phyloP scores from a whole-genome alignment of 1,140 invertebrate genomes.

The Bicyclus anynana region DNA sequence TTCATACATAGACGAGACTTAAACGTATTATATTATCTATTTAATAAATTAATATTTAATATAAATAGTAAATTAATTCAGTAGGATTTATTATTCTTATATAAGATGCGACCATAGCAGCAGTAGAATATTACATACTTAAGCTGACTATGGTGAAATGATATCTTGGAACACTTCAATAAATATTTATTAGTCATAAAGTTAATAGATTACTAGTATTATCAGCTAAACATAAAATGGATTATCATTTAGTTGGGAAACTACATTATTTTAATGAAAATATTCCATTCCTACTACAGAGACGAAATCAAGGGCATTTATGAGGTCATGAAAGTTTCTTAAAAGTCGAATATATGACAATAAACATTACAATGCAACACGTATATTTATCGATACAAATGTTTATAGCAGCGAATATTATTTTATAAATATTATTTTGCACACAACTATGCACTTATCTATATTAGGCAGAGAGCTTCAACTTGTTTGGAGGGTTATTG shows the following conservation, averaged over 20 bases:
- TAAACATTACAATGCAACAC: constrained; percentile 9
- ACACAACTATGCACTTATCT: background rate
- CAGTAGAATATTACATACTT: too few relatives aligned
- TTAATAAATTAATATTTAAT: background rate
- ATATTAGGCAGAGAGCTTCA: too few relatives aligned
- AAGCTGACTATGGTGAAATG: too few relatives aligned
- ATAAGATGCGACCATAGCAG: too few relatives aligned
- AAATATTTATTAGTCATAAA: background rate
- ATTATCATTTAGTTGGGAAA: background rate
- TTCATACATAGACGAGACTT: constrained; percentile 9
- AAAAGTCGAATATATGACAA: background rate
- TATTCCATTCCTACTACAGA: too few relatives aligned
- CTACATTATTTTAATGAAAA: too few relatives aligned
- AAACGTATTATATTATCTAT: background rate
- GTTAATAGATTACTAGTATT: background rate
- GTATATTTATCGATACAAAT: constrained; percentile 21
- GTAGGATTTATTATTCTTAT: too few relatives aligned
- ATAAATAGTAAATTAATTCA: too few relatives aligned
- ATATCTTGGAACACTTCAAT: too few relatives aligned
- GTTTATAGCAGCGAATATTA: constrained; percentile 18
- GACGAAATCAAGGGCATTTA: too few relatives aligned
- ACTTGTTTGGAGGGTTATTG: too few relatives aligned
- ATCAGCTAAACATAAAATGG: background rate
- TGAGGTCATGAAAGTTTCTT: background rate
- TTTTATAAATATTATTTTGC: constrained; percentile 16